Base-by-base conservation (phyloP, 2,888 invertebrate genomes). In the Trissolcus brochymenae region DNA sequence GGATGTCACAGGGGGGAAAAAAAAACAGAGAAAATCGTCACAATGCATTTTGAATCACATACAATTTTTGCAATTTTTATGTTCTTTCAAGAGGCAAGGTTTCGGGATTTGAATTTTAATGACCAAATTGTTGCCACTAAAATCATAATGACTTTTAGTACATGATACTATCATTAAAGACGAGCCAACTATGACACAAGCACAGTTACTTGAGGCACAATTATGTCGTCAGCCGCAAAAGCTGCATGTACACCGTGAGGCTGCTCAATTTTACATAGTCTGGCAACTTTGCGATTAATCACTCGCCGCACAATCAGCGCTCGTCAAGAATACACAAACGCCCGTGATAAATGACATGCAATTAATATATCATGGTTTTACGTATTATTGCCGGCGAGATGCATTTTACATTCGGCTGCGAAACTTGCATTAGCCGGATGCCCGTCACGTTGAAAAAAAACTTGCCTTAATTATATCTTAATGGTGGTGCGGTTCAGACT, bases 231-330 rank as follows among this genome's bases (percentile, higher is more conserved):
- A 66, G 40, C 60, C 73, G 66, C 73, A 61, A 61, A 65, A 59
- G 54, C 65, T 51, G 49, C 53, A 50, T 25, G 57, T 55, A 66
- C 66, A 67, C 61, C 56, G 50, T 66, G 66, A 73, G 35, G 35
- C 64, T 54, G 70, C 65, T 76, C 56, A 54, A 65, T 76, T 70
- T 76, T 76, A 76, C 71, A 41, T 46, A 57, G 66, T 11, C 35
- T 46, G 61, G 54, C 62, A 67, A 76, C 66, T 61, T 67, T 46
- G 67, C 67, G 67, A 76, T 76, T 72, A 76, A 76, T 76, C 76
- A 76, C 76, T 71, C 66, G 65, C 46, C 56, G 61, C 70, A 65
- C 76, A 76, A 76, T 76, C 76, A 76, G 60, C 76, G 71, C 71
- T 40, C 54, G 55, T 17, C 50, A 56, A 43, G 71, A 70, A 66